These are phyloP conservation scores for Leucoptera coffeella DNA, from an alignment of 2,888 invertebrate genomes.

Conservation along the genomic window DNA sequence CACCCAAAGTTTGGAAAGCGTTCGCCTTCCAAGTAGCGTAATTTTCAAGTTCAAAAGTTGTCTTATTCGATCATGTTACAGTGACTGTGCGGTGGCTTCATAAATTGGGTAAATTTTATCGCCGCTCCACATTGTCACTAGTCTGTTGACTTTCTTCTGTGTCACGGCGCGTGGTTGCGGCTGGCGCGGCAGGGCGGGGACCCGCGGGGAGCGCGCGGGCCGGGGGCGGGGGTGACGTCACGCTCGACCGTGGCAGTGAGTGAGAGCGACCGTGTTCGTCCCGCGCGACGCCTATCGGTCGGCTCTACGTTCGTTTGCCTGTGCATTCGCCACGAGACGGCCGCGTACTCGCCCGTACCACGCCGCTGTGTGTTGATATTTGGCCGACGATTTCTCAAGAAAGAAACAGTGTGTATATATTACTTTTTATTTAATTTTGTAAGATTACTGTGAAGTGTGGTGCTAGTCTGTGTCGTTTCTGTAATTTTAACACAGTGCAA, in stretches of 20 bases:
- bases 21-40: too few species aligned
- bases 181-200: slow-evolving; percentile 7
- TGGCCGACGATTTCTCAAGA: too few species aligned
- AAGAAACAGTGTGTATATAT: too few species aligned
- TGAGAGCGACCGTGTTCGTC: slow-evolving; percentile 24
- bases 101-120: slow-evolving; percentile 44
- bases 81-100: slow-evolving; percentile 16
- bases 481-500: too few species aligned
- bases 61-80: slow-evolving; percentile 37
- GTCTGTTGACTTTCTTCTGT: slow-evolving; percentile 38
- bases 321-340: slow-evolving; percentile 43
- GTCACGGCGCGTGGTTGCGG: slow-evolving; percentile 30
- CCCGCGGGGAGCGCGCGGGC: slow-evolving; percentile 9
- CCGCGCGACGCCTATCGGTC: slow-evolving; percentile 3
- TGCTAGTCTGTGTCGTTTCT: too few species aligned
- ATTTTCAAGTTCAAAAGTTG: slow-evolving; percentile 32
- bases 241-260: slow-evolving; percentile 50
- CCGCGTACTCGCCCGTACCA: slow-evolving; percentile 25
- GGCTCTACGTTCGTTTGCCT: slow-evolving; percentile 24
- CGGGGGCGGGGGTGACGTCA: slow-evolving; percentile 37
- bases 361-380: slow-evolving; percentile 16
- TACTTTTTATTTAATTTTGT: too few species aligned
- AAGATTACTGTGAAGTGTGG: too few species aligned
- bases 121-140: slow-evolving; percentile 39
- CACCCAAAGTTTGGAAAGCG: too few species aligned